phyloP scores from a whole-genome alignment of 92 coral and sea anemone species.

The Paramuricea clavata region DNA sequence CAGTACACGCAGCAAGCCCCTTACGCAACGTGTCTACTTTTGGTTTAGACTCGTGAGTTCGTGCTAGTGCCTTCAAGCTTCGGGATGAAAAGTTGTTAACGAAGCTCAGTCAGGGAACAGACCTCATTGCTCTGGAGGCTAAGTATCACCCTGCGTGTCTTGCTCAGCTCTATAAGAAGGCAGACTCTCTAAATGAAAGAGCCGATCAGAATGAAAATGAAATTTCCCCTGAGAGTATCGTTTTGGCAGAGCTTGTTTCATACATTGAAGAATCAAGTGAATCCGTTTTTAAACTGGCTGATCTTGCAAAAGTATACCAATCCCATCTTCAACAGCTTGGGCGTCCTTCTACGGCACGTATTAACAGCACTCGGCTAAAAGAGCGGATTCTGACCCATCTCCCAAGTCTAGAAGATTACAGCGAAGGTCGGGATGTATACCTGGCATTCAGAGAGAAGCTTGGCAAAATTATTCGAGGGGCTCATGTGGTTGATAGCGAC shows the following conservation, averaged over 20 bases:
- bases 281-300: background rate
- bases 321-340: constrained; percentile 25
- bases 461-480: constrained; percentile 22
- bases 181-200: background rate
- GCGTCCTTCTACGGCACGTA: background rate
- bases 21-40: constrained; percentile 54
- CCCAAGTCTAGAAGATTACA: background rate
- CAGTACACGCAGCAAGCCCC: constrained; percentile 44
- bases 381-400: background rate
- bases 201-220: background rate
- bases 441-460: background rate
- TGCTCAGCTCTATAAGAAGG: constrained; percentile 1
- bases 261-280: background rate
- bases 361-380: background rate
- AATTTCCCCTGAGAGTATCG: background rate
- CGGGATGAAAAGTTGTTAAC: constrained; percentile 24
- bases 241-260: background rate
- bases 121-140: constrained; percentile 13
- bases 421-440: background rate
- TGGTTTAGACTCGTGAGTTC: constrained; percentile 52
- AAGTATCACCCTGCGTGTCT: constrained; percentile 27
- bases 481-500: constrained; percentile 48
- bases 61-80: constrained; percentile 44
- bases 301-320: constrained; percentile 2
- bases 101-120: constrained; percentile 16